Evolutionary conservation across 2,113 vertebrate genomes (phyloP), one percentile per base, ranked within the genome.

Genomic region (Pelobates fuscus): DNA sequence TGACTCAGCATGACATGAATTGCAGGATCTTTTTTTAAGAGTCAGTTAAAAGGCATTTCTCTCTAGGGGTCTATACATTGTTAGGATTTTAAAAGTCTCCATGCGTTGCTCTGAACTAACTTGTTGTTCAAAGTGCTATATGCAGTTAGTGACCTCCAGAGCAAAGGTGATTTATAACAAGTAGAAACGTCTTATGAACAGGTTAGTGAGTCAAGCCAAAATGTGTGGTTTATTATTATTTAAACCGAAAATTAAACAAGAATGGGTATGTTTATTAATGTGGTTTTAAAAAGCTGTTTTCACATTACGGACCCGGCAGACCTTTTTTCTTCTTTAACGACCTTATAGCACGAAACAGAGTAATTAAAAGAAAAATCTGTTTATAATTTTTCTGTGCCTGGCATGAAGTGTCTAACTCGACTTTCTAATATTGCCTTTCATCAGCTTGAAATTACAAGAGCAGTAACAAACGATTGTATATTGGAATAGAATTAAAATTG

Each of bases 341-440:
- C 59, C 26, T 54, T 61, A 37, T 46, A 32, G 20, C 73, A 61
- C 46, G 17, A 62, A 46, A 49, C 73, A 71, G 65, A 73, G 81
- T 82, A 84, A 89, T 87, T 84, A 87, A 82, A 84, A 80, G 77
- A 79, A 80, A 81, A 81, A 82, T 75, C 30, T 54, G 59, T 66
- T 74, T 66, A 27, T 62, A 66, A 59, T 75, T 66, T 58, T 20
- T 59, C 15, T 24, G 25, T 55, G n/a, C n/a, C 21, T 30, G 25
- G 21, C 46, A 21, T 52, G 46, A 85, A 85, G 78, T 57, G 67
- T 66, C 82, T 75, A 83, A 77, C 78, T 81, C 58, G 23, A n/a
- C 81, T 49, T 80, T 68, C 77, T 70, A 59, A 78, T 80, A 0
- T 73, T 80, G 68, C 82, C 78, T 68, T 61, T 79, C 77, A 84